These are phyloP conservation scores for Pachyuromys duprasi DNA, from an alignment of 2,797 vertebrate genomes.

Conservation along the genomic window DNA sequence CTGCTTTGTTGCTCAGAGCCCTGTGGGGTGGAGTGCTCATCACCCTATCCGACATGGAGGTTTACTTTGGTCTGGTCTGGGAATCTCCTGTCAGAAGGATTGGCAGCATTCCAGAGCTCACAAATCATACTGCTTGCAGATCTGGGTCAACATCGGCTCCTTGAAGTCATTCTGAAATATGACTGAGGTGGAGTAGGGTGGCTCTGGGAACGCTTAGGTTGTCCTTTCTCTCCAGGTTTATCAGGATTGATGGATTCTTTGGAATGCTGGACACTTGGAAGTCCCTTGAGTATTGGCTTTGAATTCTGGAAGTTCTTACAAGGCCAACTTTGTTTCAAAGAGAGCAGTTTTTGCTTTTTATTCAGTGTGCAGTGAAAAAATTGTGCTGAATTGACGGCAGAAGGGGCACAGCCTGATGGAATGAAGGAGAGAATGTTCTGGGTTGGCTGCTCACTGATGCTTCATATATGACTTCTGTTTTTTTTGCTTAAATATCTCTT, in stretches of 20 bases:
- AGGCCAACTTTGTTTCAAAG: slow-evolving; percentile 65
- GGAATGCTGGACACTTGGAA: slow-evolving; percentile 56
- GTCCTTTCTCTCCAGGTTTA: slow-evolving; percentile 50
- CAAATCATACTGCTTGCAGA: slow-evolving; percentile 16
- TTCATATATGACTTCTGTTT: slow-evolving; percentile 1
- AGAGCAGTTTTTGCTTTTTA: slow-evolving; percentile 65
- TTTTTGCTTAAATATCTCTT: slow-evolving; percentile 35
- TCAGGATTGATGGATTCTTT: slow-evolving; percentile 62
- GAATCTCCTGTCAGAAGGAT: slow-evolving; percentile 24
- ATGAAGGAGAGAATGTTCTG: slow-evolving; percentile 28
- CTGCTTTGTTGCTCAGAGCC: neutral
- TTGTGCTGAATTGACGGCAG: slow-evolving; percentile 45
- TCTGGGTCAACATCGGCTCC: neutral
- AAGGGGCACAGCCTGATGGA: neutral
- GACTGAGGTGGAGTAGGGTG: neutral
- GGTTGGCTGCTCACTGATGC: slow-evolving; percentile 45
- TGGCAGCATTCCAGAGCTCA: slow-evolving; percentile 26
- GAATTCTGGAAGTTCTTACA: slow-evolving; percentile 70
- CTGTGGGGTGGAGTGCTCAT: neutral
- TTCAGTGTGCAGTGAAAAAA: slow-evolving; percentile 54
- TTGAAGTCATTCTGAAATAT: slow-evolving; percentile 60
- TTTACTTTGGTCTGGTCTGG: slow-evolving; percentile 46
- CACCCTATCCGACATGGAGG: neutral
- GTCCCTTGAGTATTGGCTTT: slow-evolving; percentile 61
- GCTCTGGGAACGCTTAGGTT: slow-evolving; percentile 28